Evolutionary conservation across 2,888 invertebrate genomes (phyloP).

Genomic region (Ornithoptera alexandrae): DNA sequence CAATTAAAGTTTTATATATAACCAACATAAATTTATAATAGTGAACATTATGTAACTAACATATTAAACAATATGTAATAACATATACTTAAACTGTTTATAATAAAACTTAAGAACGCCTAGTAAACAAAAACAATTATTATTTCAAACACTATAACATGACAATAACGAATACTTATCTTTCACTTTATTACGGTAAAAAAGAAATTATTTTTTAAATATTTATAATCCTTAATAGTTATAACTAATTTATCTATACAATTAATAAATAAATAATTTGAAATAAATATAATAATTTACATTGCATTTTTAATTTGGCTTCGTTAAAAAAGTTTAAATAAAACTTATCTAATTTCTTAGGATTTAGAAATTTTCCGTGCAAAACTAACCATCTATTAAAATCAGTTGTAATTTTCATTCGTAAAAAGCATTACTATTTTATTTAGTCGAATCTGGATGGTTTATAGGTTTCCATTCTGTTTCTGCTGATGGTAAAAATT

Average conservation of each 20-base stretch:
- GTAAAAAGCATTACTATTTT: constrained; percentile 28
- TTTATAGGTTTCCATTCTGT: constrained; percentile 77
- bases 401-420: background rate
- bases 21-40: background rate
- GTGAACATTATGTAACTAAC: background rate
- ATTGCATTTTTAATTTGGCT: constrained; percentile 68
- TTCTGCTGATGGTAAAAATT: constrained; percentile 54
- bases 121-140: too few species aligned
- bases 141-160: too few species aligned
- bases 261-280: constrained; percentile 33
- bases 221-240: background rate
- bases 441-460: constrained; percentile 48
- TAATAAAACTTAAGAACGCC: too few species aligned
- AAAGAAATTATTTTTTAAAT: background rate
- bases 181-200: background rate
- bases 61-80: background rate
- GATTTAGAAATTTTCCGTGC: background rate
- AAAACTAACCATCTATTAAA: background rate
- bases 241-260: constrained; percentile 21
- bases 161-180: too few species aligned
- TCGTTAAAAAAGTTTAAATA: constrained; percentile 43
- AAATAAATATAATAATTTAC: constrained; percentile 44
- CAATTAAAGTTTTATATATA: constrained; percentile 7
- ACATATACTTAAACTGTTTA: background rate
- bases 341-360: background rate